Evolutionary conservation across 2,797 vertebrate species (phyloP), one percentile per base, ranked within the genome.

Genomic region (Momotus momota): DNA sequence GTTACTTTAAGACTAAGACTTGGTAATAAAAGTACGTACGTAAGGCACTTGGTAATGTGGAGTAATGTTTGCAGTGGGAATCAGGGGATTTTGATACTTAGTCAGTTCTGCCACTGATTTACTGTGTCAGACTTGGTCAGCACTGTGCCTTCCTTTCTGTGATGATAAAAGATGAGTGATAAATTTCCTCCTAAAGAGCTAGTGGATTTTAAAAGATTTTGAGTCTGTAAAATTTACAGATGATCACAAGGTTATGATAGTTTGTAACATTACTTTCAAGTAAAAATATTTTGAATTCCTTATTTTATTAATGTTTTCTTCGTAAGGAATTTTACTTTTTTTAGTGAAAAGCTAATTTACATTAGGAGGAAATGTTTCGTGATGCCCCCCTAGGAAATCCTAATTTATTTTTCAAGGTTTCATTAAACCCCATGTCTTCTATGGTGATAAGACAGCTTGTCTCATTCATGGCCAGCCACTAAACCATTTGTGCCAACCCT

Each of bases 331-430:
- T 83, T 65, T 31, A 43, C 7, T 31, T 46, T 7, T 73, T 62
- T 35, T 35, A 51, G 26, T 38, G 13, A 25, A 52, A 78, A 79
- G 25, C 43, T 73, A 38, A 48, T 84, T 90, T 84, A 27, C 25
- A 60, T 77, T 54, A 33, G 31, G 16, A 43, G 20, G 22, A 45
- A 93, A 41, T 49, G 29, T 60, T 86, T 88, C 35, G 38, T 38
- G 48, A 61, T 80, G 7, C 1, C 48, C 40, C 27, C 25, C 40
- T 22, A 81, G 48, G 60, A 93, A 80, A 49, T 71, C 35, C 4
- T 72, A 71, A 62, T 81, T 69, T 83, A 51, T 15, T 86, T 93
- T 43, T 82, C 72, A 91, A 80, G 73, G 38, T 94, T 96, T 90
- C 43, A n/a, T 81, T 66, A 91, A 90, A 43, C 20, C 9, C 26